Evolutionary conservation across 2,113 vertebrate genomes (phyloP), one percentile per base, ranked within the genome.

Genomic region (Eretmochelys imbricata): DNA sequence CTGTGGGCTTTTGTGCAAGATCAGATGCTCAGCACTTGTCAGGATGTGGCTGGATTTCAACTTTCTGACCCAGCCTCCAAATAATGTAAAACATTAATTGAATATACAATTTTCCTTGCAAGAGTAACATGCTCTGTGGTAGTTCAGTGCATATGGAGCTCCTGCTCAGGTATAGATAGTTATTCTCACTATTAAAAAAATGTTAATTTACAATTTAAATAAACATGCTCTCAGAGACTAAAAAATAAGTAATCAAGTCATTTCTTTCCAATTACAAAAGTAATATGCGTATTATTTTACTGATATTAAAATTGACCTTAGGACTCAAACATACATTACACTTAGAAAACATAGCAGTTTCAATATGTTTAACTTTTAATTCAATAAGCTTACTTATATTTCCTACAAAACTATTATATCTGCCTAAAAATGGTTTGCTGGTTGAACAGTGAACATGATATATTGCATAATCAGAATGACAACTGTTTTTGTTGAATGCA

Each of bases 151-250:
- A 1, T 13, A 25, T 1, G 4, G 50, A 96, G 48, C 78, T 42
- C 65, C 27, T 88, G 42, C 57, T 89, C 50, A 38, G 50, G 75
- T 85, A 31, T 88, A 8, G 29, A 7, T 2, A 1, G 4, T 24
- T 42, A 19, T 81, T 89, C 75, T 72, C 72, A 29, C 11, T 84
- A 51, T 69, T 12, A 89, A 83, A 92, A 92, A 92, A 48, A 76
- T 10, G 16, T 82, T 89, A 27, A 53, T 89, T 91, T 95, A 62
- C 85, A 54, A 82, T 59, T 96, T 57, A 79, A 78, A 84, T 65
- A 2, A 92, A 84, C 2, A 8, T 27, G 83, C 49, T 78, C 85
- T 38, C n/a, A 50, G 31, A 48, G 7, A 83, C 76, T 22, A 53
- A 87, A 85, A 53, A 3, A 78, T 20, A 76, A 51, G 87, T 6